These are phyloP conservation scores for Aurelia aurita DNA, from an alignment of 30 jellyfish, hydroid and myxozoan genomes.

Conservation along the genomic window DNA sequence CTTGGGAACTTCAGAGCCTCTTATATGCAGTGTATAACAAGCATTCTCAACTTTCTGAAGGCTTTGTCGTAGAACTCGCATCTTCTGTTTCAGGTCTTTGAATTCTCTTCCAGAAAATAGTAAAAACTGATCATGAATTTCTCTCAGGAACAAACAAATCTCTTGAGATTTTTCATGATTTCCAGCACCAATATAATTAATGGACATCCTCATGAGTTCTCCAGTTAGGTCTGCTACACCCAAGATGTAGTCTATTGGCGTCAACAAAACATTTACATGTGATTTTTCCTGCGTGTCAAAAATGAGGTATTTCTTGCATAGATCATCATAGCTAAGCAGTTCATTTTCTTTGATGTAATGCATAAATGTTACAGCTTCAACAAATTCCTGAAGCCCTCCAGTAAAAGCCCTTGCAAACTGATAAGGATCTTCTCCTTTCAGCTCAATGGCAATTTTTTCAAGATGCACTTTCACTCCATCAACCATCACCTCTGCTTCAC, in stretches of 20 bases:
- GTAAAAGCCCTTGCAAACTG: constrained; percentile 73
- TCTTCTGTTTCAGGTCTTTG: constrained; percentile 66
- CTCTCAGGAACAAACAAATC: constrained; percentile 62
- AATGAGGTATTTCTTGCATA: constrained; percentile 31
- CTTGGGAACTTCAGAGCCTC: constrained; percentile 89
- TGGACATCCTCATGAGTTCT: constrained; percentile 87
- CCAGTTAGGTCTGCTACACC: constrained; percentile 98
- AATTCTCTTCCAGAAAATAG: constrained; percentile 52
- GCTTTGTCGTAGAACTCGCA: constrained; percentile 73
- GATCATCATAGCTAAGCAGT: constrained; percentile 63
- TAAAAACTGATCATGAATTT: constrained; percentile 68
- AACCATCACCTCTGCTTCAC: constrained; percentile 67
- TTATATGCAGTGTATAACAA: constrained; percentile 68
- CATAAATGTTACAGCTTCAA: constrained; percentile 84
- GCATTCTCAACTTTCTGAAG: constrained; percentile 82
- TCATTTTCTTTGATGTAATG: constrained; percentile 53
- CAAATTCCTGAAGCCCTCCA: constrained; percentile 89
- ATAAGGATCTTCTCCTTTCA: constrained; percentile 69
- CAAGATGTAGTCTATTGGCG: constrained; percentile 75
- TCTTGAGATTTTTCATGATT: constrained; percentile 47
- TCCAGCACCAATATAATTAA: constrained; percentile 75
- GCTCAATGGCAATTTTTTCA: constrained; percentile 57
- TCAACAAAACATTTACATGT: constrained; percentile 30
- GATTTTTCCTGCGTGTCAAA: constrained; percentile 16
- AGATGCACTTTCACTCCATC: constrained; percentile 29